Percentiles rank a stretch among this genome's conserved stretches.
phyloP scores from a whole-genome alignment of 2,113 vertebrate species.

The Pangasianodon gigas region DNA sequence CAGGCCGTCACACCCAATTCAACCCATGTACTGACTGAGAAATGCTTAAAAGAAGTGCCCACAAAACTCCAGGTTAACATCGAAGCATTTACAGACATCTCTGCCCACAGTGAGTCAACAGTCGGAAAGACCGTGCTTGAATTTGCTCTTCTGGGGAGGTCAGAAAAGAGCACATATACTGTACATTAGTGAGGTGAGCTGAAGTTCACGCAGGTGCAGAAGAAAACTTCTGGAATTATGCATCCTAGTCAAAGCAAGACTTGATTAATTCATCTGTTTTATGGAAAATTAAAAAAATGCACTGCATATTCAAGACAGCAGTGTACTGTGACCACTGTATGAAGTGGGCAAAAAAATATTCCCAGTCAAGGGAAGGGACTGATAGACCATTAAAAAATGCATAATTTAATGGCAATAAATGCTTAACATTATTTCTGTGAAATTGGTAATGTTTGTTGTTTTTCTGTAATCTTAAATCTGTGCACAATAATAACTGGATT shows the following conservation, averaged over 20 bases:
- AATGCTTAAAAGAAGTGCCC: background rate
- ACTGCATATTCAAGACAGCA: too few relatives aligned
- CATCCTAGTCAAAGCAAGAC: background rate
- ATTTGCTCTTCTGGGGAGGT: background rate
- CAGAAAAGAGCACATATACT: background rate
- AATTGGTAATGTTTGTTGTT: too few relatives aligned
- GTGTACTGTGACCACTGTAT: background rate
- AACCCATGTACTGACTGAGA: background rate
- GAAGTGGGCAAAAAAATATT: background rate
- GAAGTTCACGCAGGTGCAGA: background rate
- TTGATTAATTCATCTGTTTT: too few relatives aligned
- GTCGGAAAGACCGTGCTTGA: background rate
- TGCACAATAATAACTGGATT: background rate
- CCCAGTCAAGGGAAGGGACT: too few relatives aligned
- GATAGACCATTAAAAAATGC: too few relatives aligned
- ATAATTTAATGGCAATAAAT: too few relatives aligned
- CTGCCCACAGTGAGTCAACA: background rate
- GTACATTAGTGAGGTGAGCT: background rate
- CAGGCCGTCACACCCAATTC: background rate
- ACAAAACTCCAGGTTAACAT: conserved; percentile 5
- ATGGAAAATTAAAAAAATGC: too few relatives aligned
- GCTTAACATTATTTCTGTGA: too few relatives aligned
- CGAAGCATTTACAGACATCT: background rate
- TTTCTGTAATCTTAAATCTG: too few relatives aligned
- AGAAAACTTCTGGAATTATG: background rate